A percentile compares a stretch with the other conserved stretches of the same genome.
phyloP scores from a whole-genome alignment of 2,113 vertebrate genomes.

The Microtus oregoni region DNA sequence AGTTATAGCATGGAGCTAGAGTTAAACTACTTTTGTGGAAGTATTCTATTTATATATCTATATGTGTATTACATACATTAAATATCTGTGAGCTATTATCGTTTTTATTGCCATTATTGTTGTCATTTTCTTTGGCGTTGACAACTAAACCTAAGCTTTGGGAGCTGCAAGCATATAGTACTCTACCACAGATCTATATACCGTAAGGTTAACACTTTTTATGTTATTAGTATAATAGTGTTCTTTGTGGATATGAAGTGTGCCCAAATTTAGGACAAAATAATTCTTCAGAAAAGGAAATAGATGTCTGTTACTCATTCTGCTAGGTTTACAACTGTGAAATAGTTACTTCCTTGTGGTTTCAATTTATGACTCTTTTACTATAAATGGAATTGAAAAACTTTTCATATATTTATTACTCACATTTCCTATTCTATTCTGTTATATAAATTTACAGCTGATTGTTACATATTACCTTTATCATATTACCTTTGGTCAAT shows the following conservation, averaged over 20 bases:
- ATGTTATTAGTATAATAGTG: not conserved
- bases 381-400: conserved; percentile 26
- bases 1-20: not conserved
- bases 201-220: not conserved
- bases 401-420: not conserved
- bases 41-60: not conserved
- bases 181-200: not conserved
- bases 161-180: not conserved
- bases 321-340: not conserved
- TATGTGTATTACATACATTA: not conserved
- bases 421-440: conserved; percentile 1
- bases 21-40: conserved; percentile 5
- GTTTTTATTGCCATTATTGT: not conserved
- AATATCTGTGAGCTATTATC: not conserved
- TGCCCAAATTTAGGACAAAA: not conserved
- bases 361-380: conserved; percentile 1
- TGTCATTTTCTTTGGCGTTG: not conserved
- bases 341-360: not conserved
- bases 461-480: not conserved
- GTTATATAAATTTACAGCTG: not conserved
- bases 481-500: not conserved
- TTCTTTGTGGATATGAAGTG: not conserved
- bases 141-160: not conserved
- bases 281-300: conserved; percentile 27
- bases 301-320: not conserved